A percentile compares a stretch with the other conserved stretches of the same genome.
phyloP scores from a whole-genome alignment of 2,888 invertebrate species.

The Poecilobothrus nobilitatus region DNA sequence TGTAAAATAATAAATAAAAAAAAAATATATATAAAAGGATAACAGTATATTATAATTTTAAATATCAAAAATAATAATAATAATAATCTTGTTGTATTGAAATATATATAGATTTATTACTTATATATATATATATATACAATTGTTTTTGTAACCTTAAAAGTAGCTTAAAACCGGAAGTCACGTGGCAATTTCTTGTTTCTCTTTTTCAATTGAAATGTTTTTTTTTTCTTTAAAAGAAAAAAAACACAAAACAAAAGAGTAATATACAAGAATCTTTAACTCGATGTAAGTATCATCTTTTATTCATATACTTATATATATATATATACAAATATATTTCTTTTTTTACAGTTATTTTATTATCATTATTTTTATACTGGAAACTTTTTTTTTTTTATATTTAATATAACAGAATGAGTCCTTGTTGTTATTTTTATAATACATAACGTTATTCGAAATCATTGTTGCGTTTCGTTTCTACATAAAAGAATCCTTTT shows the following conservation, averaged over 20 bases:
- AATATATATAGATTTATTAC: neutral
- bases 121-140: neutral
- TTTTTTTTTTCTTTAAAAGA: neutral
- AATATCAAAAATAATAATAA: neutral
- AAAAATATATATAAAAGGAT: too few species aligned
- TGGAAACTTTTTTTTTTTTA: too few species aligned
- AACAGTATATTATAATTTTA: too few species aligned
- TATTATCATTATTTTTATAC: neutral
- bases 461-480: conserved; percentile 2
- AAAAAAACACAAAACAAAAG: neutral
- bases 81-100: neutral
- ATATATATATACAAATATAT: neutral
- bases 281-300: neutral
- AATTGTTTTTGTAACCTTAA: neutral
- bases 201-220: too few species aligned
- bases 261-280: neutral
- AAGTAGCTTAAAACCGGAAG: neutral
- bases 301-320: neutral
- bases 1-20: too few species aligned
- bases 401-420: neutral
- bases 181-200: neutral
- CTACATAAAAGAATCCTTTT: conserved; percentile 2
- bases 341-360: neutral
- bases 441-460: neutral
- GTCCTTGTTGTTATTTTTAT: neutral